These are phyloP conservation scores for Abramis brama DNA, from an alignment of 2,113 vertebrate species.

Conservation along the genomic window DNA sequence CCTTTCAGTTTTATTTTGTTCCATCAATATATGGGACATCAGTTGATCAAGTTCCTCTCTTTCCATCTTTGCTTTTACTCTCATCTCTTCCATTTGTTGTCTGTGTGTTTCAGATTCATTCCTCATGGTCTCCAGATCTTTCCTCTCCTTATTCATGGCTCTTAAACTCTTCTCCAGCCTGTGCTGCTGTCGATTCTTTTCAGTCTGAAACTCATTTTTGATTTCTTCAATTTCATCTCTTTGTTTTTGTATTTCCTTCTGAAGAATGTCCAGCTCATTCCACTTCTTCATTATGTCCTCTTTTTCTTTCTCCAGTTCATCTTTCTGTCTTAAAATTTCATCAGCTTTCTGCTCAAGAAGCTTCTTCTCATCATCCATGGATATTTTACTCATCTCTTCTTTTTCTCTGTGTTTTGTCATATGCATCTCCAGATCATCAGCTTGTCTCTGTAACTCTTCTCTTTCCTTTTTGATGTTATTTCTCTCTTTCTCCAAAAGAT, in stretches of 20 bases:
- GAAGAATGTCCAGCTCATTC: slow-evolving; percentile 27
- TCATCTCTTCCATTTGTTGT: slow-evolving; percentile 5
- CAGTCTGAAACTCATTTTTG: not conserved
- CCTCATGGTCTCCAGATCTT: not conserved
- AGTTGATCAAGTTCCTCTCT: slow-evolving; percentile 24
- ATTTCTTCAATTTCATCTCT: slow-evolving; percentile 17
- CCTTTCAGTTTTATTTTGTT: not conserved
- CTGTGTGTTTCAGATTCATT: not conserved
- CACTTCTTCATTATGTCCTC: not conserved
- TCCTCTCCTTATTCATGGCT: not conserved
- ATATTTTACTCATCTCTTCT: not conserved
- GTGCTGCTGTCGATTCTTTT: not conserved
- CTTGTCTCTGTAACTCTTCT: not conserved
- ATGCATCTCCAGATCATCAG: not conserved
- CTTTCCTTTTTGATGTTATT: slow-evolving; percentile 15
- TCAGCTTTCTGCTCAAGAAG: not conserved
- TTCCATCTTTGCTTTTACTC: slow-evolving; percentile 40
- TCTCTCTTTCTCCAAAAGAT: slow-evolving; percentile 16
- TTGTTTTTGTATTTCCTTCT: slow-evolving; percentile 43
- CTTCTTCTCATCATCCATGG: slow-evolving; percentile 34
- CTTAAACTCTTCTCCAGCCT: not conserved
- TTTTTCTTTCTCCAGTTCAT: slow-evolving; percentile 30
- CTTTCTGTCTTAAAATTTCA: not conserved
- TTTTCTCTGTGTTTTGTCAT: slow-evolving; percentile 19
- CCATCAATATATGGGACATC: slow-evolving; percentile 10